Conservation (phyloP, 2,888 invertebrate species). For the Hirudinaria manillensis region DNA sequence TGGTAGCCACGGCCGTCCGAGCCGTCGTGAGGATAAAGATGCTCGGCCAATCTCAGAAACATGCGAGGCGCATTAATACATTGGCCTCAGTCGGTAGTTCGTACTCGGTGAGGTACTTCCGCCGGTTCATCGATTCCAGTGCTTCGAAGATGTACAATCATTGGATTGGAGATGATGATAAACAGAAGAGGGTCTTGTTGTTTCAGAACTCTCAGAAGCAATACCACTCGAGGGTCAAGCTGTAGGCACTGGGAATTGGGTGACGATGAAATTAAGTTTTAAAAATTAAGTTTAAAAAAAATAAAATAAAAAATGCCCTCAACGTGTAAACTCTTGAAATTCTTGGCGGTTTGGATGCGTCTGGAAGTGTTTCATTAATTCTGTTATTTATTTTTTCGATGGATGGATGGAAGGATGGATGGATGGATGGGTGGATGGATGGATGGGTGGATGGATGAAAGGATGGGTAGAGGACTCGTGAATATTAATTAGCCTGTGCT, state of each 20-base stretch:
- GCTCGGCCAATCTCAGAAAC: not conserved
- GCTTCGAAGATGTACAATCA: constrained; percentile 18
- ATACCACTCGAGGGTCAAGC: constrained; percentile 6
- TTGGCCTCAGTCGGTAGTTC: constrained; percentile 9
- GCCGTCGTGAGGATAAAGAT: not conserved
- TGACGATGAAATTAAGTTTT: too few species aligned
- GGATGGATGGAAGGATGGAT: too few species aligned
- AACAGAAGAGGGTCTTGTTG: constrained; percentile 25
- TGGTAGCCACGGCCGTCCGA: not conserved
- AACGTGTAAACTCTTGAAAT: too few species aligned
- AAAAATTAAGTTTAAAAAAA: not conserved
- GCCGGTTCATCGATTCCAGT: constrained; percentile 8
- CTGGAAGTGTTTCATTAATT: too few species aligned
- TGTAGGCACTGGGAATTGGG: not conserved
- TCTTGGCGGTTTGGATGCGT: too few species aligned
- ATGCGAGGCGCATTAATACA: not conserved
- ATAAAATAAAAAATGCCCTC: not conserved
- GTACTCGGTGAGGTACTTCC: constrained; percentile 18
- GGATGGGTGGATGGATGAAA: too few species aligned
- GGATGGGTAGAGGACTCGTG: too few species aligned
- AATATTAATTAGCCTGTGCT: too few species aligned
- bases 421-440: too few species aligned
- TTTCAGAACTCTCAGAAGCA: constrained; percentile 26
- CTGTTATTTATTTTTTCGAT: too few species aligned
- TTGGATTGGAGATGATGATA: constrained; percentile 18